phyloP scores from a whole-genome alignment of 1,140 invertebrate genomes.

The Oedothorax gibbosus region DNA sequence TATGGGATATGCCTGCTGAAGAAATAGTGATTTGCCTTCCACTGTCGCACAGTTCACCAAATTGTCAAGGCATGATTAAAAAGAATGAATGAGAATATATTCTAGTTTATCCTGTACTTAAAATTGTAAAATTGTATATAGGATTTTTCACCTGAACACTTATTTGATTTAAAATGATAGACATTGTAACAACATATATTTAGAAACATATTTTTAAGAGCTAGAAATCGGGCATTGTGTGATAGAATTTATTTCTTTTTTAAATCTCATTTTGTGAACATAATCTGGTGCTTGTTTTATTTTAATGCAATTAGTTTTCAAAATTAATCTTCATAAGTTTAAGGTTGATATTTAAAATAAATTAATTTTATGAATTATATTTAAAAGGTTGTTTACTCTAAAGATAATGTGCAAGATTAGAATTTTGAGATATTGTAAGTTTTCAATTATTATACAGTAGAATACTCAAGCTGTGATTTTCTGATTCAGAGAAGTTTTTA shows the following conservation, averaged over 20 bases:
- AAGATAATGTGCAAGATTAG: too few species aligned
- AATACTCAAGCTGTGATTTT: too few species aligned
- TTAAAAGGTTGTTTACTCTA: too few species aligned
- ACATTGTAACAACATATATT: slow-evolving; percentile 28
- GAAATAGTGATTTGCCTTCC: slow-evolving; percentile 76
- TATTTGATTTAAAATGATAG: slow-evolving; percentile 27
- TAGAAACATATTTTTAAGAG: slow-evolving; percentile 54
- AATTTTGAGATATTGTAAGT: too few species aligned
- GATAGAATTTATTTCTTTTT: slow-evolving; percentile 38
- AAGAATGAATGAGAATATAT: slow-evolving; percentile 50
- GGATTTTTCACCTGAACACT: slow-evolving; percentile 58
- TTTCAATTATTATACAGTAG: too few species aligned
- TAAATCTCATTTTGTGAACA: not conserved
- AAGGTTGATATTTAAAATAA: too few species aligned
- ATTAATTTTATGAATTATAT: too few species aligned
- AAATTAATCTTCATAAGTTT: too few species aligned
- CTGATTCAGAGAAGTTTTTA: too few species aligned
- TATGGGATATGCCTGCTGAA: slow-evolving; percentile 86
- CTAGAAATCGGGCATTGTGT: slow-evolving; percentile 41
- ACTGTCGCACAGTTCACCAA: slow-evolving; percentile 51
- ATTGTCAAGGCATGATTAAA: slow-evolving; percentile 44
- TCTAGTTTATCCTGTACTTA: slow-evolving; percentile 46
- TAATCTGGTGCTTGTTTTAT: slow-evolving; percentile 44
- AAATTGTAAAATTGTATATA: slow-evolving; percentile 58
- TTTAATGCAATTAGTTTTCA: not conserved